Conservation (phyloP, 2,113 vertebrate genomes). For the Oryzias celebensis region DNA sequence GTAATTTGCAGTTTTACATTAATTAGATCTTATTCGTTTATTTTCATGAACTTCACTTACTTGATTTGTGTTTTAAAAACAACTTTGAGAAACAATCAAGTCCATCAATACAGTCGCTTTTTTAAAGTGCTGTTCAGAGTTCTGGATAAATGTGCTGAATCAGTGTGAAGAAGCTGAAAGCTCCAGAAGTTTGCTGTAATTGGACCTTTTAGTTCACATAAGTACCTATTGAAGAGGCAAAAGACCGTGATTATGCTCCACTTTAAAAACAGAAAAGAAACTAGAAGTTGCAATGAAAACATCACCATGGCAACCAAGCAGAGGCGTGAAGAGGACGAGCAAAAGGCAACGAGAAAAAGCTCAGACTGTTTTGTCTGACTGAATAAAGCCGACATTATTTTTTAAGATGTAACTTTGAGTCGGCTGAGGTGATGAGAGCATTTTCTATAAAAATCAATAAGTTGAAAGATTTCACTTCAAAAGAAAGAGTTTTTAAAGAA, state of each 20-base stretch:
- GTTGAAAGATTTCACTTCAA: background rate
- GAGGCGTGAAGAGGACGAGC: slow-evolving; percentile 1
- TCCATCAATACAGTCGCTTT: background rate
- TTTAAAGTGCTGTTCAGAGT: background rate
- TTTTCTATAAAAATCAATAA: no score
- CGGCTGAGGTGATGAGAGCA: no score
- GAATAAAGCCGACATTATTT: background rate
- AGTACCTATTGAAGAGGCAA: slow-evolving; percentile 1
- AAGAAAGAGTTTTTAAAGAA: background rate
- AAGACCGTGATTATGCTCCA: background rate
- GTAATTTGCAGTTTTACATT: no score
- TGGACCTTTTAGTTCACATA: slow-evolving; percentile 7
- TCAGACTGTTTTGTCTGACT: background rate
- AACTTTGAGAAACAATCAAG: no score
- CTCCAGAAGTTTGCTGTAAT: background rate
- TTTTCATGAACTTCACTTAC: no score
- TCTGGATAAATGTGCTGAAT: background rate
- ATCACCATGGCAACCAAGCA: slow-evolving; percentile 8
- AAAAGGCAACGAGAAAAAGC: background rate
- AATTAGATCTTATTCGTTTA: no score
- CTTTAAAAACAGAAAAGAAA: background rate
- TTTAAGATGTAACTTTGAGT: no score
- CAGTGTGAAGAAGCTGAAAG: background rate
- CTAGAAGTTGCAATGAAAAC: background rate
- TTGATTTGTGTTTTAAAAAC: no score